Evolutionary conservation across 2,113 vertebrate genomes (phyloP).

Genomic region (Rhinichthys klamathensis): DNA sequence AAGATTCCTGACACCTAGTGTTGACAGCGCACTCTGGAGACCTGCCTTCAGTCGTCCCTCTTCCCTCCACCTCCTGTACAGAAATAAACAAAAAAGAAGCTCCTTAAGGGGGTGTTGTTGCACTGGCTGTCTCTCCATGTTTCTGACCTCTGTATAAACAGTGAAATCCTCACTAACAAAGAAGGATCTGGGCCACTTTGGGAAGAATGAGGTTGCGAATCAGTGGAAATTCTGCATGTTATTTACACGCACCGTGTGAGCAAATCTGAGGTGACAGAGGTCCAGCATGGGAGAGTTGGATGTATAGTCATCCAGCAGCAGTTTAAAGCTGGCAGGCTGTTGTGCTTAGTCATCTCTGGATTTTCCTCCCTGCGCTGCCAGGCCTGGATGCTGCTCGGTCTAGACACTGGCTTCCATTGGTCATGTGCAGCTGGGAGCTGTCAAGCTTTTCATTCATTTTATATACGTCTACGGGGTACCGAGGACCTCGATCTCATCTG

Average conservation of each 20-base stretch:
- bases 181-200: background rate
- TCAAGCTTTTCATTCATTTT: conserved; percentile 48
- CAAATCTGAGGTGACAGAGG: background rate
- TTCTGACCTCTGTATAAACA: conserved; percentile 8
- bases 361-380: conserved; percentile 29
- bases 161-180: background rate
- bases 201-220: background rate
- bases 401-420: conserved; percentile 14
- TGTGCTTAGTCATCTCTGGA: conserved; percentile 54
- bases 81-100: conserved; percentile 52
- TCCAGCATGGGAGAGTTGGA: background rate
- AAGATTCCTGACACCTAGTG: conserved; percentile 19
- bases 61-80: conserved; percentile 36
- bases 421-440: conserved; percentile 28
- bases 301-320: conserved; percentile 13
- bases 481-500: background rate
- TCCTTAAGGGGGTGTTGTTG: conserved; percentile 48
- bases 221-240: background rate
- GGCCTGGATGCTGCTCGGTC: conserved; percentile 41
- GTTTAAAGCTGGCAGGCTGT: conserved; percentile 42
- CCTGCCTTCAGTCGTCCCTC: background rate
- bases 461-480: conserved; percentile 20
- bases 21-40: conserved; percentile 15
- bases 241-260: conserved; percentile 15
- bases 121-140: conserved; percentile 41